phyloP scores from a whole-genome alignment of 2,113 vertebrate species.

The Haplochromis vanheusdeni region DNA sequence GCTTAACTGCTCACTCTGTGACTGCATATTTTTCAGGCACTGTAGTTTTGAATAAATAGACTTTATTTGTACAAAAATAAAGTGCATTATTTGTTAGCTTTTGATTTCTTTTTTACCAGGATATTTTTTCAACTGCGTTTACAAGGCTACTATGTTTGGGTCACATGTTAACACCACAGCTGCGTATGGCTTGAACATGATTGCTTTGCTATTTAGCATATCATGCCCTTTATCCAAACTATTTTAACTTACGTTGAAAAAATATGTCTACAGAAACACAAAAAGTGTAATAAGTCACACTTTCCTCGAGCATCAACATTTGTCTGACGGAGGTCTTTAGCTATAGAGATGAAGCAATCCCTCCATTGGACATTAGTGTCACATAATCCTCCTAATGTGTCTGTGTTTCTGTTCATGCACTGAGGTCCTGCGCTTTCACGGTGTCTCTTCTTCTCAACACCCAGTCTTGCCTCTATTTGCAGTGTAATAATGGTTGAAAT shows the following conservation, averaged over 20 bases:
- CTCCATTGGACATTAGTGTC: neutral
- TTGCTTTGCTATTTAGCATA: neutral
- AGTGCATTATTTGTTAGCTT: neutral
- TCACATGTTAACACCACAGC: neutral
- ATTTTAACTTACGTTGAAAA: neutral
- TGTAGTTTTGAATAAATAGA: neutral
- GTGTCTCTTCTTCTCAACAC: neutral
- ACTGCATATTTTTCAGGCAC: neutral
- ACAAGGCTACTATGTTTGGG: neutral
- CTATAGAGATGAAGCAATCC: neutral
- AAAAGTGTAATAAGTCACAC: neutral
- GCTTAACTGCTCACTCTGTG: neutral
- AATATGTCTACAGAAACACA: neutral
- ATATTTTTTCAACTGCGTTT: neutral
- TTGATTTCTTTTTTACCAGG: neutral
- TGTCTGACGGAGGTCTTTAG: neutral
- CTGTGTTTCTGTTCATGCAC: neutral
- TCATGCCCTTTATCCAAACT: neutral
- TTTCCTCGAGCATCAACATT: neutral
- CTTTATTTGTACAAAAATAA: neutral
- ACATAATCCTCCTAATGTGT: neutral
- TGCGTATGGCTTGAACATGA: neutral
- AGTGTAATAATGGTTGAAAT: neutral
- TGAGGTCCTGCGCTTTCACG: neutral
- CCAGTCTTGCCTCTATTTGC: neutral